These are phyloP conservation scores for Eulemur macaco DNA, from an alignment of 2,113 vertebrate species.

Conservation along the genomic window DNA sequence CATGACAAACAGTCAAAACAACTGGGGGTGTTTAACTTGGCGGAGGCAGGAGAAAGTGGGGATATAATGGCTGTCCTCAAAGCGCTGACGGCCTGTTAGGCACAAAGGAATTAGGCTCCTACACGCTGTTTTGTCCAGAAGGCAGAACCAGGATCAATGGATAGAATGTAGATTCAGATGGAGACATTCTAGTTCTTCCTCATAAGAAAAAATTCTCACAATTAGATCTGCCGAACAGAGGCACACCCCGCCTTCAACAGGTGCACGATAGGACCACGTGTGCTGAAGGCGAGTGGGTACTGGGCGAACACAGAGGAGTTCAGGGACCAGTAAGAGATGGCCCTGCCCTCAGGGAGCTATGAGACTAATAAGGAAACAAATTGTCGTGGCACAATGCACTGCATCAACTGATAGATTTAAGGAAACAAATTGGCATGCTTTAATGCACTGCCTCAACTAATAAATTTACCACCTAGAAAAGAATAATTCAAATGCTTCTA, in stretches of 20 bases:
- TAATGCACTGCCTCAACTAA: background rate
- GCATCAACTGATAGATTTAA: background rate
- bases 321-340: accelerated
- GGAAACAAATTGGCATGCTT: background rate
- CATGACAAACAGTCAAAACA: background rate
- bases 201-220: background rate
- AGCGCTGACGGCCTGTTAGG: background rate
- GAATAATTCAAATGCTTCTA: background rate
- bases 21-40: background rate
- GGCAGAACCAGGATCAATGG: background rate
- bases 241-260: background rate
- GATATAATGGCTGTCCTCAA: background rate
- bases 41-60: too few species aligned
- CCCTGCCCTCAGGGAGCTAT: background rate
- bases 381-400: accelerated
- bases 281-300: accelerated
- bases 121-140: background rate
- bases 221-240: background rate
- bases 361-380: background rate
- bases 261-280: accelerated
- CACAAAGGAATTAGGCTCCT: background rate
- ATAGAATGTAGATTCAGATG: background rate
- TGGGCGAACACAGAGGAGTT: background rate
- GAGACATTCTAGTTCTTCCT: background rate
- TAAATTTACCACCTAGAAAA: background rate